phyloP scores from a whole-genome alignment of 2,797 vertebrate genomes.

The Enteromius viviparus region DNA sequence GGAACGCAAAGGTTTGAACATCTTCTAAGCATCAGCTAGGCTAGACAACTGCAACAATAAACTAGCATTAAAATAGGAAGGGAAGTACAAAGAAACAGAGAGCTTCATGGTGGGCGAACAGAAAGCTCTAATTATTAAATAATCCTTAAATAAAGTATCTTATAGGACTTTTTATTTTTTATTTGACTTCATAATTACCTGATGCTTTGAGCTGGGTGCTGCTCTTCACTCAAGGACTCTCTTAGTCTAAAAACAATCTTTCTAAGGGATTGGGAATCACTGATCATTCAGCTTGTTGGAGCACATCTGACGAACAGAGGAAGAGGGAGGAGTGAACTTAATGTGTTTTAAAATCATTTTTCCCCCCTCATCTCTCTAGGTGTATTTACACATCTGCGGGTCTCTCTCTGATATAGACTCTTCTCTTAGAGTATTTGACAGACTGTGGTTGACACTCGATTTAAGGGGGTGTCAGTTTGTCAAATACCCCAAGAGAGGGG shows the following conservation, averaged over 20 bases:
- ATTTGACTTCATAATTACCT: not conserved
- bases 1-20: not conserved
- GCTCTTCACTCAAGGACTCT: not conserved
- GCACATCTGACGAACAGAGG: not conserved
- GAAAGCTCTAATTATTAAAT: not conserved
- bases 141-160: not conserved
- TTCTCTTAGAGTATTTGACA: slow-evolving; percentile 99
- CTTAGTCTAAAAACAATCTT: not conserved
- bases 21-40: not conserved
- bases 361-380: slow-evolving; percentile 58
- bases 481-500: slow-evolving; percentile 99
- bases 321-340: not conserved
- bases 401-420: slow-evolving; percentile 68
- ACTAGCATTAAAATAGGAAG: not conserved
- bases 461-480: slow-evolving; percentile 99
- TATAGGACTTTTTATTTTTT: not conserved
- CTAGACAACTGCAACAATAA: not conserved
- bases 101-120: not conserved
- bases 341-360: not conserved
- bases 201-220: not conserved
- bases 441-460: slow-evolving; percentile 98
- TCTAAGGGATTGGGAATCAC: not conserved
- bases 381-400: not conserved
- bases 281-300: not conserved
- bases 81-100: not conserved